A percentile compares a stretch with the other conserved stretches of the same genome.
Evolutionary conservation across 2,113 vertebrate genomes (phyloP).

Genomic region (Baryphthengus martii): DNA sequence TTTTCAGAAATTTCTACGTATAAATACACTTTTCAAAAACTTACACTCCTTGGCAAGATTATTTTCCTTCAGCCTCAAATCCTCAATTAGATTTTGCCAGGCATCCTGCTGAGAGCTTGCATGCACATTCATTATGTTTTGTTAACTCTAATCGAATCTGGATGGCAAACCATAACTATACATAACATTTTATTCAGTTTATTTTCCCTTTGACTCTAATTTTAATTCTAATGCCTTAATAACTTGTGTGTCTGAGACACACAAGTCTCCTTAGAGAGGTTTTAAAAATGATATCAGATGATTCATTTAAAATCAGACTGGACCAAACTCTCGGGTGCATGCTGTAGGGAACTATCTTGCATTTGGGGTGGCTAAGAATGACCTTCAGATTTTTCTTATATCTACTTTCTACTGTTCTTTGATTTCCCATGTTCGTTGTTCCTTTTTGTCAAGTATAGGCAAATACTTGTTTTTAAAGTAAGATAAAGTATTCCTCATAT

Average conservation of each 20-base stretch:
- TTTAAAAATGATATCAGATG: background rate
- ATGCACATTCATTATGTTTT: background rate
- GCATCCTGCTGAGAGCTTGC: background rate
- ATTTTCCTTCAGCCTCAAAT: background rate
- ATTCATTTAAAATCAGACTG: background rate
- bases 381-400: background rate
- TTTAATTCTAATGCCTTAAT: conserved; percentile 16
- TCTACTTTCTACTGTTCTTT: background rate
- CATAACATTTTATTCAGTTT: conserved; percentile 7
- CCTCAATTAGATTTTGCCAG: background rate
- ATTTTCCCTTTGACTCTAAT: conserved; percentile 23
- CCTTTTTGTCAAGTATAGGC: background rate
- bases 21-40: background rate
- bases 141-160: background rate
- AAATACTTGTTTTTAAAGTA: background rate
- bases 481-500: background rate
- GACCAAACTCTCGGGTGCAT: background rate
- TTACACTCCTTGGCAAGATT: background rate
- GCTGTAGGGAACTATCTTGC: background rate
- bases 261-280: background rate
- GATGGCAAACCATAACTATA: background rate
- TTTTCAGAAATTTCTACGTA: background rate
- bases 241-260: background rate
- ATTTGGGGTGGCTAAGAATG: background rate
- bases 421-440: background rate